phyloP scores from a whole-genome alignment of 2,113 vertebrate species.

The Ahaetulla prasina region DNA sequence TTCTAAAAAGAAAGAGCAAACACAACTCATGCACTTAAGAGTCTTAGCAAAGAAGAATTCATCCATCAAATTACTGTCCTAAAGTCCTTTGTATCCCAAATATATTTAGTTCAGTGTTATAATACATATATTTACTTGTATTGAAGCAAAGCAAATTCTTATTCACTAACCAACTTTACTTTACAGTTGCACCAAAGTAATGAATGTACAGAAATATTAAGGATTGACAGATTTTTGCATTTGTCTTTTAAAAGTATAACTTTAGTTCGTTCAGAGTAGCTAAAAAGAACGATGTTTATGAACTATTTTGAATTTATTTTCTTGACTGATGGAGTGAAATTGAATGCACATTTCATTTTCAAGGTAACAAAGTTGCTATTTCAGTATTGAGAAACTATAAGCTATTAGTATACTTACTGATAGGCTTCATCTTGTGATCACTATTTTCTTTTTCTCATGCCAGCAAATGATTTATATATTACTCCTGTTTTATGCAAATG shows the following conservation, averaged over 20 bases:
- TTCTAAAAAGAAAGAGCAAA: neutral
- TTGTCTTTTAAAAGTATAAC: neutral
- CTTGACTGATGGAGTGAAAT: neutral
- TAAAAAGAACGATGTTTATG: neutral
- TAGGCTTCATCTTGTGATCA: neutral
- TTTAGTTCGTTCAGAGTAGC: neutral
- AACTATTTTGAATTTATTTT: neutral
- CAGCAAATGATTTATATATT: neutral
- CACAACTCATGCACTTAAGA: neutral
- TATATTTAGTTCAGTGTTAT: neutral
- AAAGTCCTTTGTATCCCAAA: conserved; percentile 31
- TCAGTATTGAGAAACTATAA: neutral
- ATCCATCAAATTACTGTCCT: neutral
- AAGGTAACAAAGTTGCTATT: neutral
- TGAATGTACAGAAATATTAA: neutral
- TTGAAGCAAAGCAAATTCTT: neutral
- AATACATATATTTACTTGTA: neutral
- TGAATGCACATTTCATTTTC: neutral
- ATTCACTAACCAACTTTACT: neutral
- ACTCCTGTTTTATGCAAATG: neutral
- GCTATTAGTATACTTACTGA: neutral
- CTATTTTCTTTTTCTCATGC: neutral
- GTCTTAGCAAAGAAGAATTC: neutral
- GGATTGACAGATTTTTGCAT: neutral
- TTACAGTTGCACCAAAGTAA: neutral